Conservation (phyloP, 2,888 invertebrate genomes). For the Tipula lateralis region DNA sequence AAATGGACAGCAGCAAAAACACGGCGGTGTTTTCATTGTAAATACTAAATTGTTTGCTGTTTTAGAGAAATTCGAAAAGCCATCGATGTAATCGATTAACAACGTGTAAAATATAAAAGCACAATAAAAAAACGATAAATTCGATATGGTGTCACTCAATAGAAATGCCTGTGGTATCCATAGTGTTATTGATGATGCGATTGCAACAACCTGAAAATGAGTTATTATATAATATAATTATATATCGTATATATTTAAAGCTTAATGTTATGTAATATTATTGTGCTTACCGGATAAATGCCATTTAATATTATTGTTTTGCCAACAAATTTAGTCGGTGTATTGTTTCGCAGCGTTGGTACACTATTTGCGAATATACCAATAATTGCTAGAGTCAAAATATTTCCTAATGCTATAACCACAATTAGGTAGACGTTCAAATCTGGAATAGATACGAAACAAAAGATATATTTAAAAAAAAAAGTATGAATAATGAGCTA, state of each 20-base stretch:
- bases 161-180: slow-evolving; percentile 44
- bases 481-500: too few relatives aligned
- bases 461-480: background rate
- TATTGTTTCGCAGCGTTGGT: background rate
- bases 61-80: slow-evolving; percentile 45
- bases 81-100: slow-evolving; percentile 46
- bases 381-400: background rate
- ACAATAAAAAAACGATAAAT: slow-evolving; percentile 44
- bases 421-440: background rate
- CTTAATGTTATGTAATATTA: background rate
- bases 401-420: background rate
- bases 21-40: slow-evolving; percentile 43
- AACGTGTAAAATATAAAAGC: slow-evolving; percentile 42
- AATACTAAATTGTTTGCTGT: slow-evolving; percentile 44
- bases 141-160: slow-evolving; percentile 46
- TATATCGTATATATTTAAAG: background rate
- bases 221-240: background rate
- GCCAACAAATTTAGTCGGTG: slow-evolving; percentile 19
- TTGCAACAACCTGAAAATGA: slow-evolving; percentile 39
- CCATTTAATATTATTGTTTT: slow-evolving; percentile 38
- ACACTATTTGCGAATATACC: background rate
- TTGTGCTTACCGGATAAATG: slow-evolving; percentile 40
- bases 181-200: slow-evolving; percentile 43
- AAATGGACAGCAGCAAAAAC: slow-evolving; percentile 43
- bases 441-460: background rate